Conservation (phyloP, 2,888 invertebrate species). For the Nomada ruficornis region DNA sequence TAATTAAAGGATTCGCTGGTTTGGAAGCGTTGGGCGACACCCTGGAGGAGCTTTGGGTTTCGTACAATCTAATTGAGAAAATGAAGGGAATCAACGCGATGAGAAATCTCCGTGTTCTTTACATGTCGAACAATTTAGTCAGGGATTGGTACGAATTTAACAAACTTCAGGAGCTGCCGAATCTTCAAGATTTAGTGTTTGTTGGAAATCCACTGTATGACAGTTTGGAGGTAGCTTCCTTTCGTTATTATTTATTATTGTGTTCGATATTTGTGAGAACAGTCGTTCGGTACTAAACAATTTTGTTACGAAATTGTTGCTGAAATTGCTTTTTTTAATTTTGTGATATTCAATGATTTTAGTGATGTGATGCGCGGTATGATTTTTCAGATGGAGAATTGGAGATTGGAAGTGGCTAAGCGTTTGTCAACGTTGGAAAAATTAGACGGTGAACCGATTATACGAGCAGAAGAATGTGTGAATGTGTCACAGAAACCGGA, state of each 20-base stretch:
- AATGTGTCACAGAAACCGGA: conserved; percentile 60
- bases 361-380: neutral
- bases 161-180: conserved; percentile 89
- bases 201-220: conserved; percentile 87
- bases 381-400: conserved; percentile 86
- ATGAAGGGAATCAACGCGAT: conserved; percentile 93
- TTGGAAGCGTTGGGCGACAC: conserved; percentile 94
- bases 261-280: too few relatives aligned
- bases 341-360: neutral
- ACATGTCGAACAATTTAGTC: conserved; percentile 93
- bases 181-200: conserved; percentile 92
- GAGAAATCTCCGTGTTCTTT: conserved; percentile 92
- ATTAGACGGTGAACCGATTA: conserved; percentile 92
- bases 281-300: too few relatives aligned
- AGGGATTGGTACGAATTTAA: conserved; percentile 96
- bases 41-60: conserved; percentile 96
- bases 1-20: conserved; percentile 94
- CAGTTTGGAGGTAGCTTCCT: conserved; percentile 78
- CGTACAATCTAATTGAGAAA: conserved; percentile 96
- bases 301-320: too few relatives aligned
- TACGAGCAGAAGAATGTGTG: conserved; percentile 85
- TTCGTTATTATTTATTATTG: too few relatives aligned
- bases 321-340: too few relatives aligned
- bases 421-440: conserved; percentile 91
- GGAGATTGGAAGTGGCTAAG: conserved; percentile 90